Evolutionary conservation across 2,888 invertebrate genomes (phyloP), one percentile per base, ranked within the genome.

Genomic region (Aspidiotus rigidus): DNA sequence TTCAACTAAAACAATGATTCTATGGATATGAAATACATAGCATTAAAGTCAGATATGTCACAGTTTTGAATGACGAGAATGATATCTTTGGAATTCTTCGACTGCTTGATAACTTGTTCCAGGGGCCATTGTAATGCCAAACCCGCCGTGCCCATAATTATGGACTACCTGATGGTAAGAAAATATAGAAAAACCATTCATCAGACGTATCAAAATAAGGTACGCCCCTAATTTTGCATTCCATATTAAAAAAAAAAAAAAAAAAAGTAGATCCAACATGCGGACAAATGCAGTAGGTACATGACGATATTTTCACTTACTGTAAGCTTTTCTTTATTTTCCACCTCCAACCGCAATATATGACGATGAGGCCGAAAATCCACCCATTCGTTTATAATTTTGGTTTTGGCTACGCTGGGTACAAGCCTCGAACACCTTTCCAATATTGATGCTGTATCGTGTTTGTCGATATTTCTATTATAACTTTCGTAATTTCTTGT

Each of bases 71-170:
- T 5, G 28, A 28, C 28, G 28, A 28, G 28, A 28, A 49, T 63
- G 69, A 11, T 28, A 56, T 54, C 17, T 41, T 15, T 28, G 62
- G 28, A 71, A 86, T 16, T 90, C 79, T 64, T 83, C 76, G 0
- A 90, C 85, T 0, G 93, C 91, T 75, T 91, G 82, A 71, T 85
- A 80, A 0, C 89, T 86, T 0, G 93, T 93, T 9, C 95, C 95
- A 41, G 95, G 95, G 7, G 92, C 89, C 53, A 91, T 85, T 71
- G 89, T 89, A 0, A 96, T 88, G 0, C 96, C 96, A 77, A 94
- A 93, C 0, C 93, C 94, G 0, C 95, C 94, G 77, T 96, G 96
- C 0, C 96, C 96, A 77, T 96, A 96, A 78, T 95, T 93, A 77
- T 97, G 96, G 7, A 96, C 86, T 44, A 95, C 82, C 81, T 85